Percentiles rank a stretch among this genome's conserved stretches.
Conservation (phyloP, 37 sponge, comb jelly and placozoan genomes). For the Chondrosia reniformis region DNA sequence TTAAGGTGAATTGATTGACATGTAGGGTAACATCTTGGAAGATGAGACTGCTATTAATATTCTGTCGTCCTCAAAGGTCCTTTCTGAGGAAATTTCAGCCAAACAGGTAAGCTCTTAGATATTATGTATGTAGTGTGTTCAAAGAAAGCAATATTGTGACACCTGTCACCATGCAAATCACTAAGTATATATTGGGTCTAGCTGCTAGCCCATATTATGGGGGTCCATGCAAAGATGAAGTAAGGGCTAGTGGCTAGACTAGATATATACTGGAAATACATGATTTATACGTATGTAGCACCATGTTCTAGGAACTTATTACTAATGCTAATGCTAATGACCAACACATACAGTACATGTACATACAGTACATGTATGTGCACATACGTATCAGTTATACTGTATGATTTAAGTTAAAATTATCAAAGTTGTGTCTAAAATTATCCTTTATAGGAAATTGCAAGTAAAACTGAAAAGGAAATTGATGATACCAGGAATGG, state of each 20-base stretch:
- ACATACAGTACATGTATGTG: not conserved
- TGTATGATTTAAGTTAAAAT: too few relatives aligned
- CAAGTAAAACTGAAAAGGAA: slow-evolving; percentile 87
- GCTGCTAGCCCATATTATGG: too few relatives aligned
- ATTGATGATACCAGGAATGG: slow-evolving; percentile 96
- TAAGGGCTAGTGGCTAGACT: too few relatives aligned
- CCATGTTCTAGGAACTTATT: too few relatives aligned
- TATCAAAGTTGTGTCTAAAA: too few relatives aligned
- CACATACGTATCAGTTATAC: not conserved
- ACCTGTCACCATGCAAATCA: too few relatives aligned
- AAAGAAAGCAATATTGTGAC: too few relatives aligned
- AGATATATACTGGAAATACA: not conserved
- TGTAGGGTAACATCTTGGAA: slow-evolving; percentile 91
- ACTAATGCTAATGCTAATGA: not conserved
- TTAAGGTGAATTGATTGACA: not conserved
- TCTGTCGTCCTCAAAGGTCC: slow-evolving; percentile 88
- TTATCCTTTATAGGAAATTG: slow-evolving; percentile 57
- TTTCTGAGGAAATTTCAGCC: slow-evolving; percentile 91
- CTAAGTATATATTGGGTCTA: too few relatives aligned
- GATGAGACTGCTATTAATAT: slow-evolving; percentile 96
- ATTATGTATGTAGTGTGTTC: not conserved
- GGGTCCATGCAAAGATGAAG: too few relatives aligned
- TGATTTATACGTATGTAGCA: too few relatives aligned
- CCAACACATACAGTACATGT: not conserved
- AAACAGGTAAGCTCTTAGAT: slow-evolving; percentile 62